These are phyloP conservation scores for Spodoptera litura DNA, from an alignment of 1,140 invertebrate species.

Conservation along the genomic window DNA sequence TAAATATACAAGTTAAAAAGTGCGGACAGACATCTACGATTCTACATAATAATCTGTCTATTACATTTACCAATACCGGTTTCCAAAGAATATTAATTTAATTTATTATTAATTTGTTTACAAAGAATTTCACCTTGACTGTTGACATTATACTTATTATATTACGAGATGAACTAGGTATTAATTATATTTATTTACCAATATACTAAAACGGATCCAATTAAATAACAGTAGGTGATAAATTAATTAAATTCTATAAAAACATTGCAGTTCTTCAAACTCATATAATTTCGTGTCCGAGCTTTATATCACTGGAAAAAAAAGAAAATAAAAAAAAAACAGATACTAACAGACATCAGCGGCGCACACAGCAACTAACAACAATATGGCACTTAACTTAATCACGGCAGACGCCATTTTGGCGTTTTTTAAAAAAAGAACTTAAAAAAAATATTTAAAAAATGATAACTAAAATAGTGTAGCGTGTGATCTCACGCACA, in stretches of 20 bases:
- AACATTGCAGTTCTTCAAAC: neutral
- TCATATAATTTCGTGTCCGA: neutral
- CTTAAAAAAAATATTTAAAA: conserved; percentile 58
- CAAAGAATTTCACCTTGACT: neutral
- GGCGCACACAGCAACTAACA: conserved; percentile 66
- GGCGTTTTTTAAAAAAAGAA: conserved; percentile 61
- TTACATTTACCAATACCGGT: no score
- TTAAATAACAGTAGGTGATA: neutral
- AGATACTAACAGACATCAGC: conserved; percentile 76
- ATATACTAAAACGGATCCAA: neutral
- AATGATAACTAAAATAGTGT: conserved; percentile 50
- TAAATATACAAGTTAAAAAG: no score
- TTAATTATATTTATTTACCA: neutral
- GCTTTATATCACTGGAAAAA: neutral
- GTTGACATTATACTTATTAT: conserved; percentile 9
- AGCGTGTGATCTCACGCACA: conserved; percentile 63
- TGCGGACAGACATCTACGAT: no score
- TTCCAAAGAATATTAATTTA: neutral
- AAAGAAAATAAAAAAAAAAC: conserved; percentile 47
- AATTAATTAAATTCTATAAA: no score
- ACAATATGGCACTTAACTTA: conserved; percentile 79
- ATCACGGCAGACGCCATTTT: conserved; percentile 77
- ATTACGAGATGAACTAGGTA: neutral
- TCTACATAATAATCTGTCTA: no score
- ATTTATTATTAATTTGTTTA: conserved; percentile 4